Base-by-base conservation (phyloP, 2,888 invertebrate species). In the Leucoma salicis region DNA sequence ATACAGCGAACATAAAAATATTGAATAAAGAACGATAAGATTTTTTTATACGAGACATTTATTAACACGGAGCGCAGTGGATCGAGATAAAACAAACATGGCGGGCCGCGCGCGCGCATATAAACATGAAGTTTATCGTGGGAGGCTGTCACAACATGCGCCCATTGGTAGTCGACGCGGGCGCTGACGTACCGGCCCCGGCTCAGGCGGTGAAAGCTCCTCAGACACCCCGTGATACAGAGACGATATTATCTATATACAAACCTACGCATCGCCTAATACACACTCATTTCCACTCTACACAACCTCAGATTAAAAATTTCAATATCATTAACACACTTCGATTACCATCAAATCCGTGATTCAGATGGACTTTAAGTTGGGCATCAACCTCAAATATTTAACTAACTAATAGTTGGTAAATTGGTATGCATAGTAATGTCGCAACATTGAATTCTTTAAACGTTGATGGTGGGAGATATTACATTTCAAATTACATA, bases 81-180 rank as follows among this genome's bases (percentile, higher is more conserved):
- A 82, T 82, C 82, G 80, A 82, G 88, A 88, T 88, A 87, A 87
- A 89, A 87, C 86, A 88, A 89, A 88, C 87, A 89, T 87, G 86
- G 84, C 87, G 80, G 81, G 74, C 84, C 72, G 79, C 84, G 84
- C 80, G 76, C 81, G 82, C 80, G 81, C 82, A 79, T 72, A 76
- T 85, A 84, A 82, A 85, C 82, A 84, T 76, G 66, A 65, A 79
- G 75, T 82, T 84, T 85, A 88, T 83, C 85, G 86, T 89, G 86
- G 86, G 88, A 88, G 78, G 88, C 87, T 88, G 89, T 88, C 88
- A 88, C 84, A 89, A 89, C 86, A 88, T 68, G 72, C 79, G 77
- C 71, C 76, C 80, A 74, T 70, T 74, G 78, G 74, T 64, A 78
- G 73, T 56, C 62, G 63, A 35, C 35, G 34, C 43, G 7, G 24